phyloP scores from a whole-genome alignment of 2,113 vertebrate species.

The Spilogale gracilis region DNA sequence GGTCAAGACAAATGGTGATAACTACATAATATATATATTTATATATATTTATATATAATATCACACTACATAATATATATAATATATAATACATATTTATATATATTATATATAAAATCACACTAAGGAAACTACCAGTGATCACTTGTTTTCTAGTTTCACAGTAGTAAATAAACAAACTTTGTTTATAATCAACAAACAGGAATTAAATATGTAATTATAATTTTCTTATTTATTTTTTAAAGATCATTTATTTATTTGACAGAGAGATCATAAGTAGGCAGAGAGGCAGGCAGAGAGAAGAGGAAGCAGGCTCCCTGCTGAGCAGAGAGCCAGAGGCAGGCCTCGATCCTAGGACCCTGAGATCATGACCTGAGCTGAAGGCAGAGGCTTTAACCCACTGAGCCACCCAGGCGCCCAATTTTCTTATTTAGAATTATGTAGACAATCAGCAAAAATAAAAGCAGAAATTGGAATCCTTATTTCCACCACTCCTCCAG shows the following conservation, averaged over 20 bases:
- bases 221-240: neutral
- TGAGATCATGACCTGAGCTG: too few relatives aligned
- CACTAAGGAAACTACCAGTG: neutral
- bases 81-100: neutral
- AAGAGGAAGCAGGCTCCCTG: too few relatives aligned
- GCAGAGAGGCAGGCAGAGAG: too few relatives aligned
- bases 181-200: neutral
- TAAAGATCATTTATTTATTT: too few relatives aligned
- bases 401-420: too few relatives aligned
- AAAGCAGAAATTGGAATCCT: neutral
- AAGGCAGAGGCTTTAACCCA: too few relatives aligned
- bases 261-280: too few relatives aligned
- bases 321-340: too few relatives aligned
- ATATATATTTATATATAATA: neutral
- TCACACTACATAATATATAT: neutral
- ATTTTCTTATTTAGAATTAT: neutral
- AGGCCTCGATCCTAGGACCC: too few relatives aligned
- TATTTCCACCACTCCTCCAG: neutral
- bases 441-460: neutral
- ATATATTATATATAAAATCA: neutral
- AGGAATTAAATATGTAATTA: neutral
- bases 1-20: neutral
- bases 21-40: neutral
- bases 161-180: neutral
- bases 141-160: neutral